Evolutionary conservation across 2,888 invertebrate genomes (phyloP), one percentile per base, ranked within the genome.

Genomic region (Endomychus coccineus): DNA sequence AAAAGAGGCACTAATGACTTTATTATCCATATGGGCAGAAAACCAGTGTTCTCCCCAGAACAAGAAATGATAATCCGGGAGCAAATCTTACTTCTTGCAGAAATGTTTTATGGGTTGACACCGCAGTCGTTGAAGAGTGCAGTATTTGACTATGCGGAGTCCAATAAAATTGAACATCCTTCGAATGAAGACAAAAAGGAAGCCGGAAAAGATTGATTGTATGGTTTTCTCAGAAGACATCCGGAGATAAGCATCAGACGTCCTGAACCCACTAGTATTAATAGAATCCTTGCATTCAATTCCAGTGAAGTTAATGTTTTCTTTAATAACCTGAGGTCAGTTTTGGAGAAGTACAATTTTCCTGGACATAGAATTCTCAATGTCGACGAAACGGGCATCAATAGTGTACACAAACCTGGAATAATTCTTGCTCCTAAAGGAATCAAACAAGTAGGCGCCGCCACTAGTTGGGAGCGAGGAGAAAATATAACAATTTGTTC

Each of bases 341-440:
- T n/a, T n/a, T 6, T 24, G 5, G 24, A 24, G 5, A 4, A 24
- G n/a, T n/a, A 24, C 4, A 6, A 6, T 4, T 24, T 24, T 24
- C 5, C 5, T 24, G 5, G 5, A 6, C 24, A n/a, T 24, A 24
- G 24, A 24, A 24, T 24, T 6, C 11, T 24, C 24, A 24, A 24
- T 24, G 24, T 24, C 24, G n/a, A 24, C 24, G 24, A 24, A n/a
- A 24, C n/a, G 24, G 24, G 24, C 24, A n/a, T n/a, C n/a, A n/a
- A n/a, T n/a, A n/a, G n/a, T n/a, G n/a, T n/a, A n/a, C n/a, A n/a
- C n/a, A n/a, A n/a, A n/a, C n/a, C n/a, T 24, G 24, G 24, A 6
- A n/a, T 4, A 24, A 24, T 24, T 24, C 24, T 24, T 6, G 24
- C 24, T 24, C 24, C 24, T n/a, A n/a, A 24, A 24, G n/a, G 24